Base-by-base conservation (phyloP, 2,113 vertebrate genomes). In the Euleptes europaea region DNA sequence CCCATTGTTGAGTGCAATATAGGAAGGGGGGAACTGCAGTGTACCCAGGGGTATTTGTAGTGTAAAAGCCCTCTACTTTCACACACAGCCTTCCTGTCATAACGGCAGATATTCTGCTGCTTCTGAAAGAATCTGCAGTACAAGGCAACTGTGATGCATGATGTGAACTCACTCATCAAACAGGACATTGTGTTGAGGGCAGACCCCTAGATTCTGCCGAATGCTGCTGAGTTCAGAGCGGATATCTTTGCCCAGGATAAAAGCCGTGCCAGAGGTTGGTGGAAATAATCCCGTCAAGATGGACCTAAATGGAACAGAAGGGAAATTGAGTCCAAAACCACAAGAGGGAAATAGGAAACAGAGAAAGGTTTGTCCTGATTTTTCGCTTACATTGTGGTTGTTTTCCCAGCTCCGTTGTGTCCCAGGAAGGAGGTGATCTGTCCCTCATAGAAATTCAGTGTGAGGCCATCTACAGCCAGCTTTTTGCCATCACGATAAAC, bases 361-460 rank as follows among this genome's bases (percentile, higher is more conserved):
- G 60, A 2, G 71, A 23, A 51, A 80, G 79, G 21, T 42, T 44
- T 86, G 54, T 49, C 60, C 13, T 66, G 60, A 57, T 2, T 1
- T 15, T 23, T 84, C 9, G 49, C 98, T 98, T 96, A 99, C 99
- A 99, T 99, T 54, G 98, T 99, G 31, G 99, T 99, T 35, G 99
- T 99, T 93, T 99, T 99, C 17, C 99, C 99, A 0, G 99, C 99
- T 94, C 99, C 99, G 10, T 99, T 99, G 94, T 99, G 99, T 74
- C 99, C 99, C 87, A 99, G 92, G 91, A 99, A 99, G 15, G 98
- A 99, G 0, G 98, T 99, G 92, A 99, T 99, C 83, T 99, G 99
- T 67, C 98, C 98, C 93, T 99, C 98, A 0, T 99, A 99, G 94
- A 99, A 99, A 88, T 98, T 98, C 13, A 99, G 95, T 0, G 98